Conservation (phyloP, 2,888 invertebrate genomes). For the Polyommatus icarus region DNA sequence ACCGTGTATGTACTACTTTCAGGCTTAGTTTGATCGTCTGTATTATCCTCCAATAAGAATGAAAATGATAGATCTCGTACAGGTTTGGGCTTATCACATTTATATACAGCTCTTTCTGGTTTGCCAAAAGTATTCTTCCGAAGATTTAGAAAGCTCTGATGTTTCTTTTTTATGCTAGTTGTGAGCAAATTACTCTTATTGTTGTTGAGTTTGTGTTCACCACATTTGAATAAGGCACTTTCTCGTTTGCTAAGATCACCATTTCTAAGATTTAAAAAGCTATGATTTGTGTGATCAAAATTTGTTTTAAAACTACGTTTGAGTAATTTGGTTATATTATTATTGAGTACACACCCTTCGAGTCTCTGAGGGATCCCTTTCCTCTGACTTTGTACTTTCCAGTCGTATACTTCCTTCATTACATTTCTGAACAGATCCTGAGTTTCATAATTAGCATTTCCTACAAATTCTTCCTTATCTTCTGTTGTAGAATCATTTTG, state of each 20-base stretch:
- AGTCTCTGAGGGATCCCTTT: constrained; percentile 5
- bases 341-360: background rate
- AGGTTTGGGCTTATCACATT: background rate
- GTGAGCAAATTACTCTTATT: background rate
- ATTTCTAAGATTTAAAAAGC: background rate
- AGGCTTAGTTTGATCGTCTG: background rate
- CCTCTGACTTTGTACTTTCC: constrained; percentile 20
- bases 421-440: constrained; percentile 38
- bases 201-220: background rate
- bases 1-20: background rate
- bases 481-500: background rate
- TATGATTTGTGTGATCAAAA: background rate
- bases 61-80: constrained; percentile 40
- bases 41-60: constrained; percentile 38
- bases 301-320: background rate
- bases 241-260: background rate
- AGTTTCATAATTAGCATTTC: constrained; percentile 34
- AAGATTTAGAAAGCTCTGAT: background rate
- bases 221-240: background rate
- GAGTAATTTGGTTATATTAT: background rate
- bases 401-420: constrained; percentile 37
- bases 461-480: background rate
- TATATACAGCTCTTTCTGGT: no score
- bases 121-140: background rate
- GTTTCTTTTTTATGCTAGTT: background rate